Conservation (phyloP, 2,113 vertebrate genomes). For the Erinaceus europaeus region DNA sequence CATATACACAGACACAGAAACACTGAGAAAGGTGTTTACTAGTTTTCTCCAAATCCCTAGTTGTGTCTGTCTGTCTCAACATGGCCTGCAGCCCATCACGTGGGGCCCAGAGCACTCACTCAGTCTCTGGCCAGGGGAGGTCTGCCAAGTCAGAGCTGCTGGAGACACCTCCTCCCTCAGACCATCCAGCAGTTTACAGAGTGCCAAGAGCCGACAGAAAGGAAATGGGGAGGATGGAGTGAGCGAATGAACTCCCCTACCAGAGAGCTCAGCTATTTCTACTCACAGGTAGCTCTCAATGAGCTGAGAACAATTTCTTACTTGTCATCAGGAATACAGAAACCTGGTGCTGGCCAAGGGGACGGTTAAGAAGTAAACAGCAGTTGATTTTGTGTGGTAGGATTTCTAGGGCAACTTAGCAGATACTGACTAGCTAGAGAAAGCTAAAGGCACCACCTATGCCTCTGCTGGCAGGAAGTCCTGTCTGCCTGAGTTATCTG, state of each 20-base stretch:
- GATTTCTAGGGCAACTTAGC: not conserved
- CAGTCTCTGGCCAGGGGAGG: not conserved
- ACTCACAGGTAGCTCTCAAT: not conserved
- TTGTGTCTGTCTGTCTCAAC: not conserved
- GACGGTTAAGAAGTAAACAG: not conserved
- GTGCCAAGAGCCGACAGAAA: not conserved
- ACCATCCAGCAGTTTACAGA: not conserved
- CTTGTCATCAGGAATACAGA: not conserved
- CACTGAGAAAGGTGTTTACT: not conserved
- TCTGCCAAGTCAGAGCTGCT: constrained; percentile 19
- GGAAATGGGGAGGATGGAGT: too few species aligned
- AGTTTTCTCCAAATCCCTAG: not conserved
- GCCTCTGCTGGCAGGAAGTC: too few species aligned
- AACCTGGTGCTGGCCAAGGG: not conserved
- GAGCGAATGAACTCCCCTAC: too few species aligned
- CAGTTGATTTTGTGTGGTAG: too few species aligned
- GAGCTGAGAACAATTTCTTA: not conserved
- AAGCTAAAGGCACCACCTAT: too few species aligned
- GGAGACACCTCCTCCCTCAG: constrained; percentile 2
- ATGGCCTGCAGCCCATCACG: too few species aligned
- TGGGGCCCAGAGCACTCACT: too few species aligned
- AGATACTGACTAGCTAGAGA: not conserved
- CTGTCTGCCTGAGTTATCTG: too few species aligned
- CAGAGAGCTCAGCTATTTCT: not conserved
- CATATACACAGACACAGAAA: not conserved